phyloP scores from a whole-genome alignment of 1,140 invertebrate species.

The Piezodorus guildinii region DNA sequence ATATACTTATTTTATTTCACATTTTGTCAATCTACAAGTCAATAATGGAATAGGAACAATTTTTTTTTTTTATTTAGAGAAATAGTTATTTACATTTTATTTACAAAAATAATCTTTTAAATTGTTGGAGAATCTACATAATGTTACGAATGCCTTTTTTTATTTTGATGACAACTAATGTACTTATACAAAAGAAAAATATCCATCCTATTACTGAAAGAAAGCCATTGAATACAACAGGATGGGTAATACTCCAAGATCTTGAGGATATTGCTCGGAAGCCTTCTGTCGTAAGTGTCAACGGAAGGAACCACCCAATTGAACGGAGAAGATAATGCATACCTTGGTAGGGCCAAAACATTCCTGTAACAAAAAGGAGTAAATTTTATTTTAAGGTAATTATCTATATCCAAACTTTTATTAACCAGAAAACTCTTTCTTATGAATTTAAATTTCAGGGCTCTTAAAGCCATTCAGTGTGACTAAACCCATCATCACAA shows the following conservation, averaged over 20 bases:
- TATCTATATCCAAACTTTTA: too few relatives aligned
- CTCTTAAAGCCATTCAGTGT: too few relatives aligned
- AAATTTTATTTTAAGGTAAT: neutral
- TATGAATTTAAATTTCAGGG: too few relatives aligned
- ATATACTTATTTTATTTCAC: too few relatives aligned
- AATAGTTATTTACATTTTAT: too few relatives aligned
- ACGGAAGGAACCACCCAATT: slow-evolving; percentile 43
- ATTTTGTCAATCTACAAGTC: too few relatives aligned
- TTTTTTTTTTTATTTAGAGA: too few relatives aligned
- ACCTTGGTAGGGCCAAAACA: slow-evolving; percentile 33
- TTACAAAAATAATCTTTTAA: neutral
- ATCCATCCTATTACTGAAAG: slow-evolving; percentile 41
- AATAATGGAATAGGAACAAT: too few relatives aligned
- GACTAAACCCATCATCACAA: too few relatives aligned
- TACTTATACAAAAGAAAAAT: neutral
- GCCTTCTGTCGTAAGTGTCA: slow-evolving; percentile 46
- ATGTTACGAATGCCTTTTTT: slow-evolving; percentile 1
- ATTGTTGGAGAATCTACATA: neutral
- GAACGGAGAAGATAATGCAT: slow-evolving; percentile 44
- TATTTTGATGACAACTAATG: neutral
- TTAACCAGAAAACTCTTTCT: too few relatives aligned
- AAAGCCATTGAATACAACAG: slow-evolving; percentile 43
- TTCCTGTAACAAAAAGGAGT: slow-evolving; percentile 25
- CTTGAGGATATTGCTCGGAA: slow-evolving; percentile 45
- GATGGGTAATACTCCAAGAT: slow-evolving; percentile 43